Evolutionary conservation across 2,888 invertebrate species (phyloP).

Genomic region (Nomada fucata): DNA sequence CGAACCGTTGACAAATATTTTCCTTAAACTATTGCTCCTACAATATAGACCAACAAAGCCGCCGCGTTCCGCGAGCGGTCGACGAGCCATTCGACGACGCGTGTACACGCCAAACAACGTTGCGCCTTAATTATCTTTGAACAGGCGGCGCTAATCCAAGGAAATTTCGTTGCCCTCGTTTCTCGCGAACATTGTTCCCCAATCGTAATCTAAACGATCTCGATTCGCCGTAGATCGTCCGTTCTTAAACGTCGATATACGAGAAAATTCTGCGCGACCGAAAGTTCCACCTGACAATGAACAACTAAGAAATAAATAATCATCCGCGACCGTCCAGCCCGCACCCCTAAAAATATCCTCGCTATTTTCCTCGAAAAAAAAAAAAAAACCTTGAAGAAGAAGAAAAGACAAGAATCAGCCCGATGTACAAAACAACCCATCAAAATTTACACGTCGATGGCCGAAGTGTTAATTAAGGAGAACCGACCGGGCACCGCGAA

Average conservation of each 20-base stretch:
- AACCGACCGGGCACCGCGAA: not conserved
- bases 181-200: not conserved
- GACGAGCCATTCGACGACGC: constrained; percentile 33
- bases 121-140: constrained; percentile 35
- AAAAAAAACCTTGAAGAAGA: not conserved
- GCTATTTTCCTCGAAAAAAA: too few relatives aligned
- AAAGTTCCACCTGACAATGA: too few relatives aligned
- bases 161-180: constrained; percentile 7
- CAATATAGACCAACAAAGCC: constrained; percentile 31
- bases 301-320: too few relatives aligned
- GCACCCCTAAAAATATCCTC: too few relatives aligned
- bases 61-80: constrained; percentile 7
- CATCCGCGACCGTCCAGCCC: too few relatives aligned
- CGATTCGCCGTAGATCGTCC: not conserved
- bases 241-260: too few relatives aligned
- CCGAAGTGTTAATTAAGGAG: constrained; percentile 41
- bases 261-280: too few relatives aligned
- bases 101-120: constrained; percentile 24
- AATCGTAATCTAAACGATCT: constrained; percentile 6
- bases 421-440: not conserved
- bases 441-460: not conserved
- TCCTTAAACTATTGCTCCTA: constrained; percentile 35
- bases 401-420: not conserved
- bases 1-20: constrained; percentile 39
- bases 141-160: constrained; percentile 19